phyloP scores from a whole-genome alignment of 2,113 vertebrate genomes.

The Albula goreensis region DNA sequence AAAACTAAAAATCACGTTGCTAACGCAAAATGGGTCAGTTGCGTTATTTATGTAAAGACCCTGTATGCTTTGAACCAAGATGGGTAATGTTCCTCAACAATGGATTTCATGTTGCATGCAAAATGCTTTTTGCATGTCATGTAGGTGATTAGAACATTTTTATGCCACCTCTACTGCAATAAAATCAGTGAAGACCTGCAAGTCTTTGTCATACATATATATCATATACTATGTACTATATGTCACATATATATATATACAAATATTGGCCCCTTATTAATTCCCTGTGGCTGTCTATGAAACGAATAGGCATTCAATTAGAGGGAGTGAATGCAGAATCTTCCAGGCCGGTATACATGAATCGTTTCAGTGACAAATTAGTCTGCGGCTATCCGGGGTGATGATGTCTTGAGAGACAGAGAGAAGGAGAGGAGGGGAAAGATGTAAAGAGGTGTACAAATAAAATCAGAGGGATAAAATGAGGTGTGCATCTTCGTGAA shows the following conservation, averaged over 20 bases:
- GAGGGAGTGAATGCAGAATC: slow-evolving; percentile 11
- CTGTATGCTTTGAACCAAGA: too few relatives aligned
- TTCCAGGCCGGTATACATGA: slow-evolving; percentile 16
- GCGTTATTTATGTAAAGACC: too few relatives aligned
- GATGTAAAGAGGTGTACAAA: neutral
- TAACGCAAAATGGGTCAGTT: too few relatives aligned
- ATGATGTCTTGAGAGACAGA: slow-evolving; percentile 20
- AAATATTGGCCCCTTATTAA: slow-evolving; percentile 41
- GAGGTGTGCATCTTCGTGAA: slow-evolving; percentile 16
- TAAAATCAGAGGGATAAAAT: slow-evolving; percentile 25
- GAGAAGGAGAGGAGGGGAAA: slow-evolving; percentile 8
- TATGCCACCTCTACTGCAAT: too few relatives aligned
- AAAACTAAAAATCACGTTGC: too few relatives aligned
- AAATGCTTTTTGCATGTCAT: too few relatives aligned
- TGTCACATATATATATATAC: neutral
- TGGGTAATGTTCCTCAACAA: too few relatives aligned
- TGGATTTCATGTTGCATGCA: too few relatives aligned
- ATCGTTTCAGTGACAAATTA: slow-evolving; percentile 31
- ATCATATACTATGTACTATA: too few relatives aligned
- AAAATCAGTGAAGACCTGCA: too few relatives aligned
- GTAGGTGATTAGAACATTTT: too few relatives aligned
- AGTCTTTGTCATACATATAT: too few relatives aligned
- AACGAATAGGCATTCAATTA: slow-evolving; percentile 14
- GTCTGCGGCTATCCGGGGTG: neutral
- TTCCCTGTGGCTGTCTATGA: slow-evolving; percentile 58